Evolutionary conservation across 2,888 invertebrate species (phyloP), one percentile per base, ranked within the genome.

Genomic region (Chorisops tibialis): DNA sequence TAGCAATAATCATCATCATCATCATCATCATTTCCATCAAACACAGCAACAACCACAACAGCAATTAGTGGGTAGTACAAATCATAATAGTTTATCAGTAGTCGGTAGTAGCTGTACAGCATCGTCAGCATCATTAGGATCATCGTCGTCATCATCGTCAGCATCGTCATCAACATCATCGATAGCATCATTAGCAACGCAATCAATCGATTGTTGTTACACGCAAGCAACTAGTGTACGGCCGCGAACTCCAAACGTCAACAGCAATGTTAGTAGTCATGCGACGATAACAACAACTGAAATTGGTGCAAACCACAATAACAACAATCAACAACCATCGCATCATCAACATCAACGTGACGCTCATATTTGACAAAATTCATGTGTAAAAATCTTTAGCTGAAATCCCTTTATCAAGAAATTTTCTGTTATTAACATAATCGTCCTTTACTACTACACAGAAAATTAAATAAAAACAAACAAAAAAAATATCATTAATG

Each of bases 41-140:
- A 67, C 68, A 2, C 65, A 67, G 6, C 66, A 69, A 6, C 69
- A 68, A 18, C 69, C 67, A 19, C 68, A 69, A 45, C 70, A 70
- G 51, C 68, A 69, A 54, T 64, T 70, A 58, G 67, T 65, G 67
- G 70, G 71, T 50, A 71, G 70, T 69, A 68, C 70, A 64, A 69
- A 70, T 59, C 69, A 69, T 56, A 69, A 69, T 64, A 67, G 67
- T 47, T 68, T 67, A 59, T 38, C 63, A 58, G 62, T 67, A 66
- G 66, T 63, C 67, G 50, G 63, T 70, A 45, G 45, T 67, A 66
- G 65, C 59, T 67, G 67, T 65, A 68, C 70, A 54, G 70, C 71
- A 19, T 70, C 72, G n/a, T 63, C 63, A 45, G 52, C 63, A 59
- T 65, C 39, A 9, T 6, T 22, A 38, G 22, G 37, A 11, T 49